Base-by-base conservation (phyloP, 2,797 vertebrate genomes). In the Lagocephalus sceleratus region DNA sequence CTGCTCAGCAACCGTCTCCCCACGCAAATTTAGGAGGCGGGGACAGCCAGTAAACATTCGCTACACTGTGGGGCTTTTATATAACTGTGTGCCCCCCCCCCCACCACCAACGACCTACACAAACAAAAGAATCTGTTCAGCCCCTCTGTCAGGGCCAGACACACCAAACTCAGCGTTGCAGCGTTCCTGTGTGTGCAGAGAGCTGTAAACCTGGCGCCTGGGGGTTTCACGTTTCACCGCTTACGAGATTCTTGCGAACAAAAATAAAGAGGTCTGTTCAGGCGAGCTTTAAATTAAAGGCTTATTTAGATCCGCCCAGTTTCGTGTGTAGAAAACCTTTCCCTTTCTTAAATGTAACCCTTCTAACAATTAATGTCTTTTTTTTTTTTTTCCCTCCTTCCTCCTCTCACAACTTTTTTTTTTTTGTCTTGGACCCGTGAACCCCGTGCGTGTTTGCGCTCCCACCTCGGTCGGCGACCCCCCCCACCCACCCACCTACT, bases 391-490 rank as follows among this genome's bases (percentile, higher is more conserved):
- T 29, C 11, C 7, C 11, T 29, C 11, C 1, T 7, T 29, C 11
- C 11, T 29, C 7, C 25, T 25, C 25, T 8, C 1, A 2, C 5
- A 25, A 25, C 25, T 10, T 29, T 29, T 29, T 29, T 25, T 25
- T 25, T 25, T 25, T 25, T 25, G 23, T n/a, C n/a, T n/a, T n/a
- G n/a, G n/a, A n/a, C n/a, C n/a, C n/a, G n/a, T n/a, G n/a, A n/a
- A n/a, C n/a, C n/a, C n/a, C n/a, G n/a, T n/a, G n/a, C n/a, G n/a
- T n/a, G n/a, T n/a, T n/a, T n/a, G n/a, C n/a, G n/a, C n/a, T n/a
- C n/a, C n/a, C n/a, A n/a, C n/a, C n/a, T n/a, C n/a, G 43, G 44
- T 47, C 5, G 47, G 53, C 54, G 48, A 44, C 42, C 35, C 42
- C 12, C 46, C n/a, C n/a, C n/a, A n/a, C n/a, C n/a, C n/a, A n/a